Conservation (phyloP, 2,113 vertebrate species). For the Lynx canadensis region DNA sequence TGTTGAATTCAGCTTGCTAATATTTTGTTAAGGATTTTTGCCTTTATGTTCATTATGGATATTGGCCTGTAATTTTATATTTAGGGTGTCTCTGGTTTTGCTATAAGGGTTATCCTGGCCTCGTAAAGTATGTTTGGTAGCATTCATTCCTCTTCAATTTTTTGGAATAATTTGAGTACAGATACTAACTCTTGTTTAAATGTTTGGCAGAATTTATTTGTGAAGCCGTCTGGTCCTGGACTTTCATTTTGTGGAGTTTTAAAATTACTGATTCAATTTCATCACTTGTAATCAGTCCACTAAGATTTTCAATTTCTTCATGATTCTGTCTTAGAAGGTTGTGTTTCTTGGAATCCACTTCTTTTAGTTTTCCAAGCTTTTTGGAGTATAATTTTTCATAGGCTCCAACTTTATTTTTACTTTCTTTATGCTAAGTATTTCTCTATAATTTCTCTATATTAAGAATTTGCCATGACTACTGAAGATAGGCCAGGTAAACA, state of each 20-base stretch:
- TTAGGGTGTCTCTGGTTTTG: neutral
- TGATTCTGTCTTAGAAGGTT: neutral
- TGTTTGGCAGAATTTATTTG: neutral
- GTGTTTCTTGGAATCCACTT: neutral
- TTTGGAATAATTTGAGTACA: neutral
- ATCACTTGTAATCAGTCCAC: neutral
- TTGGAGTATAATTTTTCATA: neutral
- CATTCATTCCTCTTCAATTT: neutral
- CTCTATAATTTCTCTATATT: neutral
- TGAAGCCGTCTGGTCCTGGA: neutral
- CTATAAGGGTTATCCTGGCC: neutral
- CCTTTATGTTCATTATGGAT: neutral
- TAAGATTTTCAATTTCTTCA: neutral
- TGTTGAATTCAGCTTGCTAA: neutral
- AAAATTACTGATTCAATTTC: neutral
- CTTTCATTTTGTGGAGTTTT: neutral
- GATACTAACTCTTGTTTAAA: neutral
- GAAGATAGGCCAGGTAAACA: neutral
- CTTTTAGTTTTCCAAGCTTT: neutral
- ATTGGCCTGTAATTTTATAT: neutral
- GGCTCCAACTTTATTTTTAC: neutral
- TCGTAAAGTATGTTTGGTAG: neutral
- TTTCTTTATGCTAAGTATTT: constrained; percentile 5
- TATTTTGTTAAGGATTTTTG: neutral
- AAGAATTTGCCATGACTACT: neutral